These are phyloP conservation scores for Chloroceryle aenea DNA, from an alignment of 2,113 vertebrate species.

Conservation along the genomic window DNA sequence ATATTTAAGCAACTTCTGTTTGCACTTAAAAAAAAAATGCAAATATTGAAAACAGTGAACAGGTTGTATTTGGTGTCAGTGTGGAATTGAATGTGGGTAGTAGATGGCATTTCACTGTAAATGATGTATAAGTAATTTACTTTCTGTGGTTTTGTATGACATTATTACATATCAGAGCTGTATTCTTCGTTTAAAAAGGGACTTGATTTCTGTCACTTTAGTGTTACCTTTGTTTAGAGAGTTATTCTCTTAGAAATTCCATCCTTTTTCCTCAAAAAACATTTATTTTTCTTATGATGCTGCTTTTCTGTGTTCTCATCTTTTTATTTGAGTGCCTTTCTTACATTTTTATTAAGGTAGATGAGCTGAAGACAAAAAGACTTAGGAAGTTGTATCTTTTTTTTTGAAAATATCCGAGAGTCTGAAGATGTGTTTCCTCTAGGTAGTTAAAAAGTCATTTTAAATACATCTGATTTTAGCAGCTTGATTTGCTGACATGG, in stretches of 20 bases:
- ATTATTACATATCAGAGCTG: background rate
- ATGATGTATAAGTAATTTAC: background rate
- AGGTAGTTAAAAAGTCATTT: background rate
- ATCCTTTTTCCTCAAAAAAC: background rate
- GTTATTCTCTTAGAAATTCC: background rate
- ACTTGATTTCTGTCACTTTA: background rate
- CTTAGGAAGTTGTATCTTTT: rapidly evolving
- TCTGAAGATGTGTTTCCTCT: background rate
- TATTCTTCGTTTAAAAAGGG: background rate
- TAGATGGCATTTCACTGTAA: background rate
- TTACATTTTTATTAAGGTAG: background rate
- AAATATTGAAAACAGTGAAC: background rate
- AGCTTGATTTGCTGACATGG: background rate
- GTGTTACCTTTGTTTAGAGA: background rate
- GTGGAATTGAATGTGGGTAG: background rate
- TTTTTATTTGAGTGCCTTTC: background rate
- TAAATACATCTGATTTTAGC: background rate
- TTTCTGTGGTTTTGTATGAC: background rate
- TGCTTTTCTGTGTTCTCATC: background rate
- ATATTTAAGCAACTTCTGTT: background rate
- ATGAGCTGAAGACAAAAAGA: background rate
- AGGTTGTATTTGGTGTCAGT: background rate
- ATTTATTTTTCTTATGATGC: background rate
- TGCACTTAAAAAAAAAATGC: background rate
- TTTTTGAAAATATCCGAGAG: background rate